Base-by-base conservation (phyloP, 2,797 vertebrate species). In the Acipenser oxyrinchus region DNA sequence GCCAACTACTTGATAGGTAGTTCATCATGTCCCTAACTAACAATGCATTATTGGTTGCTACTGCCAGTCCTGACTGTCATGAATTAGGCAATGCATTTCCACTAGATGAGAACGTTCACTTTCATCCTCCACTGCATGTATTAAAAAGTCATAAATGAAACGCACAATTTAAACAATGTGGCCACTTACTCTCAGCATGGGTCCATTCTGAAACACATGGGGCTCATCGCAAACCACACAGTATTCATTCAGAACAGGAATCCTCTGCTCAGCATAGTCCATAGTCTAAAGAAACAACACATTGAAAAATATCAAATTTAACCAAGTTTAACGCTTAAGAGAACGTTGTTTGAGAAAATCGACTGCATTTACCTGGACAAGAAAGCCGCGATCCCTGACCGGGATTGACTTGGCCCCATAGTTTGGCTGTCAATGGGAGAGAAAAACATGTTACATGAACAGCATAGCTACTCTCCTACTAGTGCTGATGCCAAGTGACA, bases 161-260 rank as follows among this genome's bases (percentile, higher is more conserved):
- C 23, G 23, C 23, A 37, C 23, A 37, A 37, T 37, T 2, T 37
- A 37, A 37, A 37, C 23, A 37, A 37, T 37, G 9, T 48, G 23
- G 37, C 37, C 64, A 86, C 93, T 90, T 73, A 94, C 93, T 88
- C 92, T 82, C 63, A 95, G 89, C 93, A 94, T 95, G 49, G 93
- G 93, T 70, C 93, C 93, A 68, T 95, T 95, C 76, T 93, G 92
- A 80, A 95, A 95, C 62, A 95, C 92, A 12, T 95, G 93, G 10
- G 91, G 90, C 75, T 95, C 93, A 23, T 95, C 93, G 74, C 93
- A 95, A 74, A 95, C 93, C 70, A 95, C 93, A 78, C 93, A 94
- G 77, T 93, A 93, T 75, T 95, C 93, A 58, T 94, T 95, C 74
- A 95, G 68, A n/a, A 94, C 90, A 2, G 93, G 93, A 77, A 94